Evolutionary conservation across 1,140 invertebrate species (phyloP).

Genomic region (Coptotermes formosanus): DNA sequence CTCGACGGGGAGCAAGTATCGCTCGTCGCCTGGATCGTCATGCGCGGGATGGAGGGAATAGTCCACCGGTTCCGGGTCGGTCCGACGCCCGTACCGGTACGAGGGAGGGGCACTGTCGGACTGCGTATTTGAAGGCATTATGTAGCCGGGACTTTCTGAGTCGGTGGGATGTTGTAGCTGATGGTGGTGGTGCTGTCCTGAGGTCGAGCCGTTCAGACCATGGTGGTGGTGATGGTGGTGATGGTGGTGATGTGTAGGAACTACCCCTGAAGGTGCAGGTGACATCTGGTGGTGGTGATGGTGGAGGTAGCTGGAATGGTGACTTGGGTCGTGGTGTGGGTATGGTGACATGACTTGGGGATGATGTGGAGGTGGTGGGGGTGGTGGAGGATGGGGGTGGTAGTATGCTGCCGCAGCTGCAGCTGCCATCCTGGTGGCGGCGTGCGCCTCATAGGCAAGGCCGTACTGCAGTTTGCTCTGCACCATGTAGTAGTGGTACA

Average conservation of each 20-base stretch:
- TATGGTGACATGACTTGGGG: constrained; percentile 23
- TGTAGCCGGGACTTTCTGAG: constrained; percentile 21
- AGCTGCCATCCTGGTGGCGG: constrained; percentile 39
- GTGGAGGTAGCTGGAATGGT: constrained; percentile 41
- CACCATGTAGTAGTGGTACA: constrained; percentile 91
- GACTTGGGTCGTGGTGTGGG: constrained; percentile 36
- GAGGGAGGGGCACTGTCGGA: background rate
- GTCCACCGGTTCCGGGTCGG: constrained; percentile 50
- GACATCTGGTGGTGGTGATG: constrained; percentile 44
- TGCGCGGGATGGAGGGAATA: constrained; percentile 41
- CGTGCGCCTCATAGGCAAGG: constrained; percentile 65
- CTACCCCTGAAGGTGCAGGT: constrained; percentile 45
- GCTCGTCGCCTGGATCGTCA: constrained; percentile 24
- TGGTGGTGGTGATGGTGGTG: constrained; percentile 36
- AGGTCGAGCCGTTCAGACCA: background rate
- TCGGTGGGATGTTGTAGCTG: background rate
- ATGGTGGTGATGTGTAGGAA: constrained; percentile 39
- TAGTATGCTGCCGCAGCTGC: constrained; percentile 37
- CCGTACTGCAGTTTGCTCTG: constrained; percentile 92
- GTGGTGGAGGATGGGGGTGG: constrained; percentile 37
- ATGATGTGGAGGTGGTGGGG: constrained; percentile 35
- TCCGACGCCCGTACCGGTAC: constrained; percentile 39
- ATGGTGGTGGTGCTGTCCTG: constrained; percentile 23
- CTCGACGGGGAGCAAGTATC: constrained; percentile 37
- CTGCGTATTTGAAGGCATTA: too few species aligned